These are phyloP conservation scores for Drosophila busckii DNA, from an alignment of 1,140 invertebrate genomes.

Conservation along the genomic window DNA sequence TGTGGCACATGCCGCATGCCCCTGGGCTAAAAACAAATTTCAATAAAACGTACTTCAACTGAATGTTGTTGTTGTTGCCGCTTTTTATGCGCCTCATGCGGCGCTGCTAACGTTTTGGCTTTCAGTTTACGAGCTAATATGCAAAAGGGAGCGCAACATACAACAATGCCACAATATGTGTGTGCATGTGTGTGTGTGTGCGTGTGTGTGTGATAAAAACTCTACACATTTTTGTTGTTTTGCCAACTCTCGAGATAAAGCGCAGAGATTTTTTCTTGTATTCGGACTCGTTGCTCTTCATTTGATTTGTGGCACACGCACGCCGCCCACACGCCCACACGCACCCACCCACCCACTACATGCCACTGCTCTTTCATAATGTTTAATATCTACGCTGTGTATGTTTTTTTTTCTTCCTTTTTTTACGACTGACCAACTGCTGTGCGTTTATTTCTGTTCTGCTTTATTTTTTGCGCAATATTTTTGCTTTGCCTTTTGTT, in stretches of 20 bases:
- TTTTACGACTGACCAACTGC: conserved; percentile 38
- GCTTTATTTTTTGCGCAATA: conserved; percentile 46
- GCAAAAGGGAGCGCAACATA: conserved; percentile 39
- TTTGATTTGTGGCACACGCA: conserved; percentile 52
- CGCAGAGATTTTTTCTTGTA: conserved; percentile 32
- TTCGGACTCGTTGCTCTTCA: conserved; percentile 21
- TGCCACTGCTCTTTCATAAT: conserved; percentile 2
- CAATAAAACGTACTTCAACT: conserved; percentile 72
- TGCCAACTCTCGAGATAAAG: conserved; percentile 31
- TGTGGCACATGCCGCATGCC: conserved; percentile 18
- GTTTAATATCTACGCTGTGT: background rate
- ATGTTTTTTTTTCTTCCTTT: background rate
- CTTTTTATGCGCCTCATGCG: conserved; percentile 57
- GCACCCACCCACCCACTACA: too few relatives aligned
- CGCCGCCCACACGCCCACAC: too few relatives aligned
- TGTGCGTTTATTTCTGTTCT: background rate
- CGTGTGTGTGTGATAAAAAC: conserved; percentile 64
- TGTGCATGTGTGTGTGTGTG: conserved; percentile 60
- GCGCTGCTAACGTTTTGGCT: conserved; percentile 45
- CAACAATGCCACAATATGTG: conserved; percentile 48
- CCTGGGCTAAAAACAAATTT: conserved; percentile 59
- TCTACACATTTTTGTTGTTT: background rate
- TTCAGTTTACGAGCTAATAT: conserved; percentile 71
- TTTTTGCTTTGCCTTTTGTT: conserved; percentile 67
- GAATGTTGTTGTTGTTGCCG: conserved; percentile 34